Evolutionary conservation across 2,888 invertebrate species (phyloP), one percentile per base, ranked within the genome.

Genomic region (Pseudococcus longispinus): DNA sequence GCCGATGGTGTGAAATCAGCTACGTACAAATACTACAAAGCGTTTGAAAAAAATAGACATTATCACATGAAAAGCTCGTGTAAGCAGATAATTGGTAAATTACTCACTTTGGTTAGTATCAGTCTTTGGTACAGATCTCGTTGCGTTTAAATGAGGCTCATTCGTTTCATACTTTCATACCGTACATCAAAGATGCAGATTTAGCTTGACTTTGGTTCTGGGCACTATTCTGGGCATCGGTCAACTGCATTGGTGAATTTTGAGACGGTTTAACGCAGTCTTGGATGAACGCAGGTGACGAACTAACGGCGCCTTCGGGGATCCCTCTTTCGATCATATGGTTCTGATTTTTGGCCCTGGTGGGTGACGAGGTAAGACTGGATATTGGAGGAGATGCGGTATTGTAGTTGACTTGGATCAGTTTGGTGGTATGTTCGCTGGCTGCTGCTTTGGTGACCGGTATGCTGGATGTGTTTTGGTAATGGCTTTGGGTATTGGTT

Each of bases 281-380:
- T 29, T 83, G 83, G 9, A 46, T 42, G 18, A 70, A 83, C 6
- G 70, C 84, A n/a, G 87, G 74, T 0, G 87, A 84, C 13, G 83
- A 84, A 37, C 87, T 87, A 8, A 86, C 86, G 2, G 87, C 87
- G 6, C 87, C 87, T 70, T 87, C 87, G 44, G 87, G 87, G 18
- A 87, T 87, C 26, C 87, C 87, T 20, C 87, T 37, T 32, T 87
- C 87, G 20, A 46, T 70, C 0, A 83, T 20, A 44, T 83, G 83
- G 32, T 70, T 65, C 8, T 83, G 65, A 20, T 65, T 23, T 65
- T 87, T 87, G 15, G 51, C 29, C 15, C 87, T 55, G n/a, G 87
- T 87, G 8, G 87, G 87, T 8, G 87, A 87, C 65, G 87, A 87
- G 55, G 65, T 87, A 2, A 87, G 15, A 15, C 70, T 60, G 20